Conservation (phyloP, 2,113 vertebrate genomes). For the Thinocorus orbignyianus region DNA sequence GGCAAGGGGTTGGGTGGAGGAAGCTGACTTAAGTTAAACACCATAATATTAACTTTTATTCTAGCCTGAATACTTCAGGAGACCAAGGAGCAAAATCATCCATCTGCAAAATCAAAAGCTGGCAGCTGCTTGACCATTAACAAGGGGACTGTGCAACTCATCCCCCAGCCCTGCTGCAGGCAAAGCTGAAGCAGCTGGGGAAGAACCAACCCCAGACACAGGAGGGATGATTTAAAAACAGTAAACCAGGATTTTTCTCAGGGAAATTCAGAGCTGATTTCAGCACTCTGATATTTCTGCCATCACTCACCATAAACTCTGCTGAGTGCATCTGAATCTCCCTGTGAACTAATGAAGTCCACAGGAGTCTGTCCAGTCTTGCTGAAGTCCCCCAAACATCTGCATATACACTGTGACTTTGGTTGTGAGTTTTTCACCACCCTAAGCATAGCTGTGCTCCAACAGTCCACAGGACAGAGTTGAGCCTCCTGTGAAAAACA, state of each 20-base stretch:
- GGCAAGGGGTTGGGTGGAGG: not conserved
- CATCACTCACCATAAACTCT: not conserved
- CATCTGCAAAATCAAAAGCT: not conserved
- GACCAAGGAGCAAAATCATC: not conserved
- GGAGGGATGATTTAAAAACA: not conserved
- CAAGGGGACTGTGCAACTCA: no score
- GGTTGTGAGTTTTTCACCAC: not conserved
- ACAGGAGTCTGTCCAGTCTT: not conserved
- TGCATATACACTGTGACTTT: not conserved
- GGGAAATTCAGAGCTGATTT: not conserved
- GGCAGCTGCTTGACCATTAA: not conserved
- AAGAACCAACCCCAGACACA: not conserved
- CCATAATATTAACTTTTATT: not conserved
- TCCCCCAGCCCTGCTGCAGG: not conserved
- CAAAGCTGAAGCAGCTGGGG: not conserved
- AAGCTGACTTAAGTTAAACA: not conserved
- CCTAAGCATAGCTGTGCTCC: not conserved
- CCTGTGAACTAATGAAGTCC: fast-evolving
- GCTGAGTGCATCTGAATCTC: not conserved
- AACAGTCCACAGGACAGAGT: fast-evolving
- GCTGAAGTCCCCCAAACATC: not conserved
- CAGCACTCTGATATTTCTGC: not conserved
- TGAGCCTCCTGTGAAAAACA: not conserved
- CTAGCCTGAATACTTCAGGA: not conserved
- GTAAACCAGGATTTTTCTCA: not conserved